Percentiles rank a stretch among this genome's conserved stretches.
Evolutionary conservation across 1,140 invertebrate genomes (phyloP).

Genomic region (Asobara japonica): DNA sequence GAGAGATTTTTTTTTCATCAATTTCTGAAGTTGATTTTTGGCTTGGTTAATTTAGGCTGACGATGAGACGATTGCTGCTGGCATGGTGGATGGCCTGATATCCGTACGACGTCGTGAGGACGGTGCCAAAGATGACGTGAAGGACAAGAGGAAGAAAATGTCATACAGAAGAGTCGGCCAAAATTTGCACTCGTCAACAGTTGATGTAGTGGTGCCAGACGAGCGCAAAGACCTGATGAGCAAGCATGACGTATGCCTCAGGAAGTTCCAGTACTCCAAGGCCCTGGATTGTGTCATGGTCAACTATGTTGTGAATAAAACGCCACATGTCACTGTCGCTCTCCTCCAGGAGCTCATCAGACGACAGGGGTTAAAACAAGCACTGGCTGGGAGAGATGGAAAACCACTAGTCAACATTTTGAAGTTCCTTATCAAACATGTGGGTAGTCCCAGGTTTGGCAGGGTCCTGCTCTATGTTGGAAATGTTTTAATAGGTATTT

Average conservation of each 20-base stretch:
- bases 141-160: slow-evolving; percentile 65
- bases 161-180: slow-evolving; percentile 68
- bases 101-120: slow-evolving; percentile 83
- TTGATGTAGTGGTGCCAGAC: slow-evolving; percentile 69
- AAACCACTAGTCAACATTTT: slow-evolving; percentile 75
- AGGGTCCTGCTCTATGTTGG: slow-evolving; percentile 78
- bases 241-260: slow-evolving; percentile 77
- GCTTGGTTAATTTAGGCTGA: slow-evolving; percentile 74
- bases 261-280: slow-evolving; percentile 84
- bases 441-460: slow-evolving; percentile 80
- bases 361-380: slow-evolving; percentile 76
- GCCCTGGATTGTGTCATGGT: slow-evolving; percentile 80
- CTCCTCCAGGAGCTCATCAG: slow-evolving; percentile 86
- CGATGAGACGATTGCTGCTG: slow-evolving; percentile 87
- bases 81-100: slow-evolving; percentile 92
- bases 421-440: slow-evolving; percentile 80
- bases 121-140: slow-evolving; percentile 55
- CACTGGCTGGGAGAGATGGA: slow-evolving; percentile 76
- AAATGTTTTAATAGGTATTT: slow-evolving; percentile 74
- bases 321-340: slow-evolving; percentile 81
- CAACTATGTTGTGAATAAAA: slow-evolving; percentile 70
- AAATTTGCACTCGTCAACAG: slow-evolving; percentile 57
- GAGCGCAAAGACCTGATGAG: slow-evolving; percentile 63
- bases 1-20: no score
- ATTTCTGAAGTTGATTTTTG: no score